Conservation (phyloP, 2,888 invertebrate species). For the Scelioninae gen. 1 region DNA sequence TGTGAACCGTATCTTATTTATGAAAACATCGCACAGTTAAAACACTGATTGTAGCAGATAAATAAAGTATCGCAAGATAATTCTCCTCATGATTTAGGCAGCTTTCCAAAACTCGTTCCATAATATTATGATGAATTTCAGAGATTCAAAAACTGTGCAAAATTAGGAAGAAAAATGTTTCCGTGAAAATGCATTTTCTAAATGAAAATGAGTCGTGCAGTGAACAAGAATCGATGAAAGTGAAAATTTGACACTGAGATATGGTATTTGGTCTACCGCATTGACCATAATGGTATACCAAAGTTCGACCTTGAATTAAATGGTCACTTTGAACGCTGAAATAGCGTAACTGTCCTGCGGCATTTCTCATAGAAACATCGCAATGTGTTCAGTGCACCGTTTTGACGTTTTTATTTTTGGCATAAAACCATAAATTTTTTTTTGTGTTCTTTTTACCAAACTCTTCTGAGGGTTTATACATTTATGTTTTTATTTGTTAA, state of each 20-base stretch:
- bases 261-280: constrained; percentile 75
- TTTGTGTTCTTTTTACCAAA: constrained; percentile 41
- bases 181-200: constrained; percentile 17
- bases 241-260: constrained; percentile 62
- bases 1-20: constrained; percentile 12
- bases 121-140: not conserved
- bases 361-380: constrained; percentile 51
- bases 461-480: constrained; percentile 70
- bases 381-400: constrained; percentile 51
- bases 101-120: not conserved
- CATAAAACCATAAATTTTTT: constrained; percentile 66
- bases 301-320: constrained; percentile 72
- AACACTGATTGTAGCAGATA: too few species aligned
- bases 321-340: constrained; percentile 41
- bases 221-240: constrained; percentile 55
- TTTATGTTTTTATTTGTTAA: constrained; percentile 70
- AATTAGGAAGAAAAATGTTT: not conserved
- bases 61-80: too few species aligned
- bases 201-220: constrained; percentile 45
- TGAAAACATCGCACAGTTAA: constrained; percentile 25
- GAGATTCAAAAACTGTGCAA: not conserved
- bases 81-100: too few species aligned
- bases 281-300: constrained; percentile 76
- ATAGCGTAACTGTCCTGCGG: constrained; percentile 49
- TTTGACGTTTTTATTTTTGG: constrained; percentile 49